phyloP scores from a whole-genome alignment of 2,888 invertebrate species.

The Lasioglossum marginatum region DNA sequence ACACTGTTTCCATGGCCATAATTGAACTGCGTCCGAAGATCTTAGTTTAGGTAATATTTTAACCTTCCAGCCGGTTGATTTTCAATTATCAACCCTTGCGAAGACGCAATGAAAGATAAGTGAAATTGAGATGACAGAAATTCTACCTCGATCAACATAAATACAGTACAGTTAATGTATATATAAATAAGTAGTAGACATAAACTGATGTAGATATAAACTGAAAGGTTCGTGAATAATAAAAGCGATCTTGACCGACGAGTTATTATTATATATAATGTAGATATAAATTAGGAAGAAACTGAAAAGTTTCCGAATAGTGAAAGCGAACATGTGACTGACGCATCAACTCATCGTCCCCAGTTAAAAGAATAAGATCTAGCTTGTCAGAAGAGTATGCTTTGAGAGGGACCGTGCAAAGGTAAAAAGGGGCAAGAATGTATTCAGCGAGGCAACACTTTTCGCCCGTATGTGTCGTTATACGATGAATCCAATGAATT shows the following conservation, averaged over 20 bases:
- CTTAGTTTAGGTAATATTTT: neutral
- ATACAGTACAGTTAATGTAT: no score
- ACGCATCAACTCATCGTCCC: neutral
- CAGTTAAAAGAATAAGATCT: neutral
- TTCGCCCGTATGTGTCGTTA: slow-evolving; percentile 50
- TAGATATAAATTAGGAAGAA: no score
- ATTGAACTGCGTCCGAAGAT: neutral
- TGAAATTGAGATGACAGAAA: no score
- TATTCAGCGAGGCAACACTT: slow-evolving; percentile 41
- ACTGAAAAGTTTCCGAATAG: neutral
- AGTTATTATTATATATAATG: no score
- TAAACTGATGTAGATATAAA: no score
- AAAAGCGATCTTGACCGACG: no score
- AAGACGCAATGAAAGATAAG: no score
- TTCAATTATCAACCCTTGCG: neutral
- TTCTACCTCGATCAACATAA: no score
- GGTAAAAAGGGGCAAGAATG: slow-evolving; percentile 34
- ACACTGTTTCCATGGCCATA: neutral
- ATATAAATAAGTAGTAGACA: no score
- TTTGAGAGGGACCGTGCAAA: neutral
- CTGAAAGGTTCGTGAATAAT: no score
- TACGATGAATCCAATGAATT: slow-evolving; percentile 67
- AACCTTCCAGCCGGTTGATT: neutral
- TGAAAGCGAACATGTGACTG: neutral
- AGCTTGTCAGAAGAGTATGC: neutral